Percentiles rank a stretch among this genome's conserved stretches.
phyloP scores from a whole-genome alignment of 1,140 invertebrate genomes.

The Pseudomyrmex gracilis region DNA sequence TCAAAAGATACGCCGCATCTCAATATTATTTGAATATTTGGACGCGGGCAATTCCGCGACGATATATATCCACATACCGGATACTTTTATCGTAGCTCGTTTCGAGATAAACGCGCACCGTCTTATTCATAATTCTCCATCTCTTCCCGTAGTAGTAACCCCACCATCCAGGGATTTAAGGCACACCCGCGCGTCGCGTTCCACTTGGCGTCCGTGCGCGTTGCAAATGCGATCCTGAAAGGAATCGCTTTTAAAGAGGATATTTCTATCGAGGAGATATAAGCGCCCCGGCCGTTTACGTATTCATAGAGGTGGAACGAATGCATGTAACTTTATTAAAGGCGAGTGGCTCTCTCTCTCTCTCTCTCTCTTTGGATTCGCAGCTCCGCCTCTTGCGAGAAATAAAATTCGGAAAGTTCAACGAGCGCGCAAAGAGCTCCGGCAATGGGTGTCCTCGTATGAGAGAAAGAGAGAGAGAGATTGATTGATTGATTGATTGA shows the following conservation, averaged over 20 bases:
- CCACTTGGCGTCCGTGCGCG: conserved; percentile 35
- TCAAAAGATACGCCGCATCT: conserved; percentile 44
- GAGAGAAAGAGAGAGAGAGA: not conserved
- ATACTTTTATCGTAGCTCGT: conserved; percentile 60
- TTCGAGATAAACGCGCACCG: conserved; percentile 42
- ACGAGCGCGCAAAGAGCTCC: conserved; percentile 20
- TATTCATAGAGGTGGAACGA: conserved; percentile 62
- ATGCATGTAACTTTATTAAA: conserved; percentile 65
- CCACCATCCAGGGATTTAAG: conserved; percentile 54
- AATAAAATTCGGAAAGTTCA: conserved; percentile 56
- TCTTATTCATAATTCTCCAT: conserved; percentile 60
- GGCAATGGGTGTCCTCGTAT: conserved; percentile 21
- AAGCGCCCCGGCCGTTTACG: conserved; percentile 58
- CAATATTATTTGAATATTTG: conserved; percentile 4
- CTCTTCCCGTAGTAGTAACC: conserved; percentile 10
- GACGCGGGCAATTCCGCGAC: conserved; percentile 34
- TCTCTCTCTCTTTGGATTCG: conserved; percentile 13
- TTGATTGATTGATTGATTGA: too few species aligned
- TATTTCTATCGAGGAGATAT: conserved; percentile 64
- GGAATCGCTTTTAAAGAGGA: conserved; percentile 67
- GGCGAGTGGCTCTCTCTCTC: conserved; percentile 36
- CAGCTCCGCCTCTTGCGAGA: conserved; percentile 35
- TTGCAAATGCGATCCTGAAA: conserved; percentile 59
- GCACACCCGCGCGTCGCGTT: conserved; percentile 19
- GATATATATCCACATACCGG: conserved; percentile 52